Base-by-base conservation (phyloP, 2,888 invertebrate species). In the Dolichopus griseipennis region DNA sequence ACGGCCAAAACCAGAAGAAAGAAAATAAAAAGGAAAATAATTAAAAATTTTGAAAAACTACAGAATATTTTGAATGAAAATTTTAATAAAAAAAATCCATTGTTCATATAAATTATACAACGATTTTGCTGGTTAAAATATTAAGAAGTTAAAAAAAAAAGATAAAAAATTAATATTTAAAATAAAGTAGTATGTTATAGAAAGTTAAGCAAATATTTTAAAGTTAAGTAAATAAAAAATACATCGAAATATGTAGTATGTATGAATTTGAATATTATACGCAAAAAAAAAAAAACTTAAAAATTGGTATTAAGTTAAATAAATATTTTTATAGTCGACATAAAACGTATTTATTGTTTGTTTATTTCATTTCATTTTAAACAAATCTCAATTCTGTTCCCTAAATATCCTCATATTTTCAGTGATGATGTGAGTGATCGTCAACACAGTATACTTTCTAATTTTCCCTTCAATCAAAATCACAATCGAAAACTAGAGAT, bases 1-100 rank as follows among this genome's bases (percentile, higher is more conserved):
- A 73, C 86, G 97, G 79, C 91, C 93, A 78, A 95, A 94, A 83
- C 87, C 81, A 70, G 78, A 78, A 2, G 64, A 64, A 64, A 37
- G 37, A 20, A 64, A 37, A 34, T 34, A 64, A 37, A 63, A 27
- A 5, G 10, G 37, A 7, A 52, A 18, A 18, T 52, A 18, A 52
- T 6, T 2, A 43, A 52, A 12, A 6, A 52, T 18, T 52, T 52
- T 52, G 18, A 52, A 52, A 52, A 52, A 41, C 15, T 5, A 15
- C 3, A 52, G 4, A 18, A 52, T n/a, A 7, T 18, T 52, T 52
- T 52, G 9, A 27, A 27, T 27, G 15, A 52, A 52, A 52, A 52
- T 52, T 52, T 27, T 4, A 15, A 52, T 52, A 18, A 6, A 18
- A 52, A 52, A 52, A 52, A 52, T 52, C 52, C 52, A 52, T 52